Base-by-base conservation (phyloP, 1,140 invertebrate genomes). In the Anthonomus grandis region DNA sequence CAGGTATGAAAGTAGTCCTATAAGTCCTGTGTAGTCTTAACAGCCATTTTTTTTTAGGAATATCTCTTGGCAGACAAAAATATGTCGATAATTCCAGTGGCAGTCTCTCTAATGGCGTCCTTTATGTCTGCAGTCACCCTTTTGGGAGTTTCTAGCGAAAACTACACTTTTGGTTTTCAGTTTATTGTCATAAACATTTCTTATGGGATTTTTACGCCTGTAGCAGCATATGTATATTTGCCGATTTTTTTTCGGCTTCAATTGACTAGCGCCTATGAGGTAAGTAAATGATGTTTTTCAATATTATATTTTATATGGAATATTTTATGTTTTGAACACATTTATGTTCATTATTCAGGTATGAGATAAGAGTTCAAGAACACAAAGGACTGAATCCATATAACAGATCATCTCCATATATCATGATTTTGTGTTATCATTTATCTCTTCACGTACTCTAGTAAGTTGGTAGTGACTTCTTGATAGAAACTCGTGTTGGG, bases 41-140 rank as follows among this genome's bases (percentile, higher is more conserved):
- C 27, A n/a, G 27, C 27, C 27, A 38, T 9, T 51, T 31, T 42
- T 31, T 79, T 76, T 45, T 71, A 90, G 81, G 90, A 94, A 74
- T 94, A 92, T 67, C 79, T 94, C 54, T 68, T 90, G 37, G 92
- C 87, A 0, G 87, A 90, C 63, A 78, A 82, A 54, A 86, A 85
- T 21, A 90, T 93, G 87, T 76, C 81, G 3, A 78, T 91, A 45
- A 67, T 80, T 0, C 90, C 91, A 0, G 90, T 95, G 0, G 87
- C 87, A 2, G 87, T 94, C 53, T 92, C 89, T 12, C 73, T 95
- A 0, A 92, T 94, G 85, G 90, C 93, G 6, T 94, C 90, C 34
- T 96, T 97, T 68, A 95, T 97, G 89, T 96, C 93, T 0, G 91
- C 93, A 9, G 86, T 96, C 15, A 93, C 93, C 0, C 74, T 97